Percentiles rank a stretch among this genome's conserved stretches.
phyloP scores from a whole-genome alignment of 2,797 vertebrate genomes.

The Cirrhinus molitorella region DNA sequence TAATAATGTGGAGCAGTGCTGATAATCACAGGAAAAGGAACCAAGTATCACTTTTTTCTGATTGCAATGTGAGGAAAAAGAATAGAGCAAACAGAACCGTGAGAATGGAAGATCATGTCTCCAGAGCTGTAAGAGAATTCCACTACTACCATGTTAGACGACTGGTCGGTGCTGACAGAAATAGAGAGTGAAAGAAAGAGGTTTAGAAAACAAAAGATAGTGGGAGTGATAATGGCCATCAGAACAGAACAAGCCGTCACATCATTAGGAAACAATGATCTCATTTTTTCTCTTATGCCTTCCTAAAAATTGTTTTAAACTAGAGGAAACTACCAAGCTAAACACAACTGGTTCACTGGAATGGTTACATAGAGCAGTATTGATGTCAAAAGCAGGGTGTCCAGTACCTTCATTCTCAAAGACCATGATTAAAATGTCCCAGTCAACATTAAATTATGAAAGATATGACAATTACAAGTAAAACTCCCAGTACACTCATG shows the following conservation, averaged over 20 bases:
- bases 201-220: not conserved
- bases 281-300: not conserved
- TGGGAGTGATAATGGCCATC: not conserved
- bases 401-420: not conserved
- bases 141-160: not conserved
- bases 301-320: not conserved
- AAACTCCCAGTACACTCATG: too few relatives aligned
- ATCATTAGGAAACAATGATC: not conserved
- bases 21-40: slow-evolving; percentile 40
- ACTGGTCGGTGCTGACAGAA: slow-evolving; percentile 6
- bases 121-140: not conserved
- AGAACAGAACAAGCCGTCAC: not conserved
- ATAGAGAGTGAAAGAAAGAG: not conserved
- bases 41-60: slow-evolving; percentile 5
- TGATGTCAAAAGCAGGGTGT: not conserved
- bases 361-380: not conserved
- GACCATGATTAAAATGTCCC: not conserved
- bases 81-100: not conserved
- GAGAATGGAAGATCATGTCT: slow-evolving; percentile 27
- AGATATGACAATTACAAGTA: too few relatives aligned
- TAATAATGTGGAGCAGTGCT: slow-evolving; percentile 34
- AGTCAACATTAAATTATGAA: not conserved
- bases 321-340: not conserved
- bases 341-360: not conserved
- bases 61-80: slow-evolving; percentile 14